phyloP scores from a whole-genome alignment of 2,113 vertebrate genomes.

The Clarias batrachus region DNA sequence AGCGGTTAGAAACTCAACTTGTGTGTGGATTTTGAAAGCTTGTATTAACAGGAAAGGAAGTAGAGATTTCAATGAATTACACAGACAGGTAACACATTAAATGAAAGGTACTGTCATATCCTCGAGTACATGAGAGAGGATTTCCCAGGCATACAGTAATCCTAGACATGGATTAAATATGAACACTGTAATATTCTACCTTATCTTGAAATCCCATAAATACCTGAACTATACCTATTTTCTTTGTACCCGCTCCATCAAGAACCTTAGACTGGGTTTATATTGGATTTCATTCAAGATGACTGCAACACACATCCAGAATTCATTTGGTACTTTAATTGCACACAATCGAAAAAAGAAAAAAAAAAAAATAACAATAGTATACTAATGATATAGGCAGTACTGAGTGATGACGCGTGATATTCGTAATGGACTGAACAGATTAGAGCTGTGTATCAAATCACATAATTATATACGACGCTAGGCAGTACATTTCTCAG shows the following conservation, averaged over 20 bases:
- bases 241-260: neutral
- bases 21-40: neutral
- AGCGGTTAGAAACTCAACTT: neutral
- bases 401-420: neutral
- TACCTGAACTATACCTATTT: neutral
- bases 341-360: neutral
- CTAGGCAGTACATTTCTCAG: neutral
- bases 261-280: neutral
- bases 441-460: neutral
- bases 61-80: neutral
- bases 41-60: neutral
- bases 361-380: neutral
- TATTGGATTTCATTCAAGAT: neutral
- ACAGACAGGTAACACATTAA: neutral
- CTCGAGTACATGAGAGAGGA: neutral
- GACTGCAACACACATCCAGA: neutral
- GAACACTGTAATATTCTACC: neutral
- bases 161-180: neutral
- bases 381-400: neutral
- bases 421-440: neutral
- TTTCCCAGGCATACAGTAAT: neutral
- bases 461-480: neutral
- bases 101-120: neutral
- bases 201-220: neutral
- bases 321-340: conserved; percentile 2